Evolutionary conservation across 2,888 invertebrate genomes (phyloP), one percentile per base, ranked within the genome.

Genomic region (Pristionchus fissidentatus): DNA sequence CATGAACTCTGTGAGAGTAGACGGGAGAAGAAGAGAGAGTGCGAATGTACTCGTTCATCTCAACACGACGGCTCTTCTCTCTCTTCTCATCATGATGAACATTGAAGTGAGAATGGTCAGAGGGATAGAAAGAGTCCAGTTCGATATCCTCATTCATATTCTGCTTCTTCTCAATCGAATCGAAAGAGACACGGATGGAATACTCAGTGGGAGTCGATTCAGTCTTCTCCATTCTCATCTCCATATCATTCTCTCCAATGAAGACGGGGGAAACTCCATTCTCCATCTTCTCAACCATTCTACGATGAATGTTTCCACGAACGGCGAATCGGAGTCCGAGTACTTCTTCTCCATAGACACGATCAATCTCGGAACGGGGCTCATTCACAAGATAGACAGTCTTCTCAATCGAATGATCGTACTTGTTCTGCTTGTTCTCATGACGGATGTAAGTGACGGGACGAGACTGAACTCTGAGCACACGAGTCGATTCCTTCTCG

Each of bases 221-320:
- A 38, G 60, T 83, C 85, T 85, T 87, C 78, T 85, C 84, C 49
- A 87, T 77, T 52, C 82, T 82, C 32, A 90, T 79, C 57, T 88
- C 87, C 70, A 90, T 43, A 83, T 88, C 85, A 84, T 90, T 90
- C 84, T 90, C 90, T 26, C 86, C 85, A 32, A 41, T 55, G 78
- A 41, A 55, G 26, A 60, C n/a, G 70, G 82, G 52, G 26, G 41
- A 10, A 35, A 43, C 49, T 46, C 43, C 29, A n/a, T 62, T 80
- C 70, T 70, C 66, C 41, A 80, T 81, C 81, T 85, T 85, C 81
- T 85, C 82, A 22, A 84, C 38, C 84, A 86, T 85, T 49, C 85
- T 80, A 77, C 77, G 84, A 84, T 87, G 85, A 81, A 86, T 60
- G 82, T 87, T 87, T 79, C 88, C 87, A 79, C 83, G 83, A 83